Percentiles rank a stretch among this genome's conserved stretches.
Evolutionary conservation across 2,797 vertebrate species (phyloP).

Genomic region (Adrianichthys oophorus): DNA sequence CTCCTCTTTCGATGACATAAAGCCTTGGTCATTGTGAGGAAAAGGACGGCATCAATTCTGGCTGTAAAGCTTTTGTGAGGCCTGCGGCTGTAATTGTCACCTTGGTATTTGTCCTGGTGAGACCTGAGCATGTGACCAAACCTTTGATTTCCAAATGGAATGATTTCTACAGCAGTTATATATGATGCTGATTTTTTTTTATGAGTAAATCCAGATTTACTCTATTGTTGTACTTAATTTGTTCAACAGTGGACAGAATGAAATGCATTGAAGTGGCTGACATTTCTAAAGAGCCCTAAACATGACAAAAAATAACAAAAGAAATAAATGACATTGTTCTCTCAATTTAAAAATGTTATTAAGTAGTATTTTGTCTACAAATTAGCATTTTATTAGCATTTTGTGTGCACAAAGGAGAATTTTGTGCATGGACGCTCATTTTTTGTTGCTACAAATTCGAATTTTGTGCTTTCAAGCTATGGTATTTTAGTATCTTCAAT

Average conservation of each 20-base stretch:
- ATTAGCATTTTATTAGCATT: no score
- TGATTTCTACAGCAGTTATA: slow-evolving; percentile 37
- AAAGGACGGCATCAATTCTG: slow-evolving; percentile 56
- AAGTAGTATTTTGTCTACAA: no score
- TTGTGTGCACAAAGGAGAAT: no score
- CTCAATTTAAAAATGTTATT: no score
- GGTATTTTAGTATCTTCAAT: no score
- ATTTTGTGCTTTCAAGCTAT: no score
- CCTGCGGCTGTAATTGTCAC: slow-evolving; percentile 50
- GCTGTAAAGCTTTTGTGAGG: slow-evolving; percentile 65
- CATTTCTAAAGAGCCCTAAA: slow-evolving; percentile 12
- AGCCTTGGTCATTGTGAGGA: slow-evolving; percentile 40
- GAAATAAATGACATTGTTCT: no score
- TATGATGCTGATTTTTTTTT: slow-evolving; percentile 59
- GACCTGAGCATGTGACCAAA: slow-evolving; percentile 58
- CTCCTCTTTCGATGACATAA: slow-evolving; percentile 52
- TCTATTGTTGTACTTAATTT: slow-evolving; percentile 63
- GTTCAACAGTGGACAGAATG: slow-evolving; percentile 71
- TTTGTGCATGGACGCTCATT: no score
- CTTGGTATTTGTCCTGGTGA: slow-evolving; percentile 53
- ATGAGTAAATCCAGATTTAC: slow-evolving; percentile 64
- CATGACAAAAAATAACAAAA: no score
- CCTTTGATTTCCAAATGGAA: slow-evolving; percentile 25
- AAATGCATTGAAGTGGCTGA: slow-evolving; percentile 69
- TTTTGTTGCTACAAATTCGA: no score